phyloP scores from a whole-genome alignment of 2,888 invertebrate genomes.

The Phymatocera aterrima region DNA sequence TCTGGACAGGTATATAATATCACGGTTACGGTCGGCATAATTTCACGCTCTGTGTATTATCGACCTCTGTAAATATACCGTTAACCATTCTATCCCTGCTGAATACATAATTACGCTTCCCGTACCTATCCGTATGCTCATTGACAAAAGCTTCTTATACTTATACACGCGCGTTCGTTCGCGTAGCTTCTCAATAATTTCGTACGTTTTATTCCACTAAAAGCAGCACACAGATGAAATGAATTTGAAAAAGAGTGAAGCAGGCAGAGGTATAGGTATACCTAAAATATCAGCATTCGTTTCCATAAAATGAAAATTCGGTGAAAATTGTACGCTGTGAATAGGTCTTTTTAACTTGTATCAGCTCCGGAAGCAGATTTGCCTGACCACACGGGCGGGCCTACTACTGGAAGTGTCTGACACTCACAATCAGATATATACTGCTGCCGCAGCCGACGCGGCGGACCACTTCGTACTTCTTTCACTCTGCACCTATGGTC shows the following conservation, averaged over 20 bases:
- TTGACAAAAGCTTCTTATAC: background rate
- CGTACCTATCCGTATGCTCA: no score
- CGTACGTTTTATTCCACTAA: background rate
- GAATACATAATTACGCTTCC: background rate
- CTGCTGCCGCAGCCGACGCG: slow-evolving; percentile 16
- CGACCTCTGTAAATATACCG: background rate
- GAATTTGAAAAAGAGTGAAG: no score
- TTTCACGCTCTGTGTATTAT: background rate
- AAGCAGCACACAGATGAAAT: background rate
- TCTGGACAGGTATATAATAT: background rate
- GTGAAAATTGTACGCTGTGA: no score
- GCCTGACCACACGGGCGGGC: background rate
- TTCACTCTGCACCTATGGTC: background rate
- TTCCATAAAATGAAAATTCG: no score
- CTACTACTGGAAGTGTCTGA: slow-evolving; percentile 19
- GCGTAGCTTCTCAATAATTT: background rate
- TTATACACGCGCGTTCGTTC: background rate
- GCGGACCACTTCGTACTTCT: background rate
- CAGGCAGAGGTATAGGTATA: no score
- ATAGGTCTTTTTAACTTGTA: no score
- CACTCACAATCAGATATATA: background rate
- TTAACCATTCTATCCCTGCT: background rate
- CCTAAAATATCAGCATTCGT: no score
- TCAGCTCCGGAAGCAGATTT: background rate
- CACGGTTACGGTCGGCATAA: background rate